Evolutionary conservation across 2,888 invertebrate species (phyloP).

Genomic region (Herminia tarsipennalis): DNA sequence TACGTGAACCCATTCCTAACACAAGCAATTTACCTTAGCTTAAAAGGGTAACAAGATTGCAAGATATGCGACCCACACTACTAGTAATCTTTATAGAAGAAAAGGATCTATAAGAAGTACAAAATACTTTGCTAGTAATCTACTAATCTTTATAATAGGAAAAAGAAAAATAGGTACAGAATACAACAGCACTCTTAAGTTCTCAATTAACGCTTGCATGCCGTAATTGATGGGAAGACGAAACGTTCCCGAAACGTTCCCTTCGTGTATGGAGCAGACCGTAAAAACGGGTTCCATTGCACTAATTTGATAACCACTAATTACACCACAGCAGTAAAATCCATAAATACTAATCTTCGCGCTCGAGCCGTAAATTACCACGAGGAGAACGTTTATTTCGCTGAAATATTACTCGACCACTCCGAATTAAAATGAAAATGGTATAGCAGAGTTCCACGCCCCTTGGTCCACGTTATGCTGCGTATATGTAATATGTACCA

Average conservation of each 20-base stretch:
- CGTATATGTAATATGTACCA: slow-evolving; percentile 37
- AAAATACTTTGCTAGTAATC: too few species aligned
- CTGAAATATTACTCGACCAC: slow-evolving; percentile 52
- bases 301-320: slow-evolving; percentile 47
- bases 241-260: slow-evolving; percentile 4
- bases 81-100: too few species aligned
- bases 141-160: too few species aligned
- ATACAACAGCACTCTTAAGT: too few species aligned
- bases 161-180: too few species aligned
- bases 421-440: slow-evolving; percentile 56
- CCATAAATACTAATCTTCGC: slow-evolving; percentile 50
- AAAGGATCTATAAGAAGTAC: too few species aligned
- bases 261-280: slow-evolving; percentile 17
- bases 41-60: too few species aligned
- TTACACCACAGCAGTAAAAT: slow-evolving; percentile 41
- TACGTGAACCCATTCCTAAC: too few species aligned
- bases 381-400: slow-evolving; percentile 50
- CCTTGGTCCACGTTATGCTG: slow-evolving; percentile 4
- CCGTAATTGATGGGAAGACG: slow-evolving; percentile 6
- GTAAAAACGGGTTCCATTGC: slow-evolving; percentile 39
- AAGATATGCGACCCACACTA: too few species aligned
- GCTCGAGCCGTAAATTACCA: slow-evolving; percentile 44
- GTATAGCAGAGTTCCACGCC: slow-evolving; percentile 41
- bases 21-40: too few species aligned
- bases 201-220: not conserved